Conservation (phyloP, 1,140 invertebrate species). For the Xylocopa sonorina region DNA sequence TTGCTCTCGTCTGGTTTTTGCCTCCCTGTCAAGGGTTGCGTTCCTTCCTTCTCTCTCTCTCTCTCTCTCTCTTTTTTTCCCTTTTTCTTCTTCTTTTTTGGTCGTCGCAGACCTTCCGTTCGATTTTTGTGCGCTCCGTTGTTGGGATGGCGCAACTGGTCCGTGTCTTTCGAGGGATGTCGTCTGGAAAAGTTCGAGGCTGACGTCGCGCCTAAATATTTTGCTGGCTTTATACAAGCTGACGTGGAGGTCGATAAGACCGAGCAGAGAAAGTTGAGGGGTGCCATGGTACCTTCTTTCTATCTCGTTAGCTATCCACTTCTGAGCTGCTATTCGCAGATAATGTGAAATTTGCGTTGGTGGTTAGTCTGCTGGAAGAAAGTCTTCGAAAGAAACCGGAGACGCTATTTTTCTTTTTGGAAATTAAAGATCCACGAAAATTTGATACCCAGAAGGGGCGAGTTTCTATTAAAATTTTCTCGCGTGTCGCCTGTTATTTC, state of each 20-base stretch:
- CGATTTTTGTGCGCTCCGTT: constrained; percentile 1
- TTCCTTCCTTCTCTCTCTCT: neutral
- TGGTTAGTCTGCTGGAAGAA: neutral
- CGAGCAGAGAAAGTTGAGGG: neutral
- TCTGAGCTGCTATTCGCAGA: neutral
- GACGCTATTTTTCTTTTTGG: neutral
- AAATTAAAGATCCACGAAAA: neutral
- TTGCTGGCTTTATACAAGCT: constrained; percentile 46
- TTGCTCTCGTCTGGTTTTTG: constrained; percentile 38
- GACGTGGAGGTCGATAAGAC: constrained; percentile 41
- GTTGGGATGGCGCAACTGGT: constrained; percentile 14
- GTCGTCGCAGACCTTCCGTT: neutral
- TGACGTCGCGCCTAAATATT: constrained; percentile 63
- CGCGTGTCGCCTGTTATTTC: neutral
- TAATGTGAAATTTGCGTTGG: neutral
- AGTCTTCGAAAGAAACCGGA: neutral
- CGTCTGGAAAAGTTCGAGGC: constrained; percentile 31
- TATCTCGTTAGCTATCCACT: constrained; percentile 7
- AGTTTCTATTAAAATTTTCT: neutral
- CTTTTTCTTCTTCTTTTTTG: too few species aligned
- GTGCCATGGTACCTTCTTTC: neutral
- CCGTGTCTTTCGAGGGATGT: constrained; percentile 21
- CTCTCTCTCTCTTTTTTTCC: neutral
- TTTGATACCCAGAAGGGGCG: too few species aligned
- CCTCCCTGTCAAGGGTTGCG: constrained; percentile 29